Evolutionary conservation across 2,888 invertebrate genomes (phyloP).

Genomic region (Pristionchus japonicus): DNA sequence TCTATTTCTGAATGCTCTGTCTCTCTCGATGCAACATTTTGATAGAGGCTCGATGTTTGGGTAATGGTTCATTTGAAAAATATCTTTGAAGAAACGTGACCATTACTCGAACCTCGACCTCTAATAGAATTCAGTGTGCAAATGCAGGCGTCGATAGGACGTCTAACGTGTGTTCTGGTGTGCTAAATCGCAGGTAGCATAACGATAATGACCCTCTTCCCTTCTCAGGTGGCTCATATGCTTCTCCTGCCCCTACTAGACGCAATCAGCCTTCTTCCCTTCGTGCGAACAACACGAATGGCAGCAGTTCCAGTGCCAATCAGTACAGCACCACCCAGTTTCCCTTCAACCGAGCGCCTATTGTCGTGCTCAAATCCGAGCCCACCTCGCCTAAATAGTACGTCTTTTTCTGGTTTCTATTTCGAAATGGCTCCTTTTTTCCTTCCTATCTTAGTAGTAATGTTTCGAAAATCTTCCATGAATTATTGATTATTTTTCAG

Average conservation of each 20-base stretch:
- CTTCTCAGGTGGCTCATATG: constrained; percentile 34
- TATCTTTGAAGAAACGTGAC: not conserved
- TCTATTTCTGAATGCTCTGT: not conserved
- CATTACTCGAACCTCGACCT: not conserved
- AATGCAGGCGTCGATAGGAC: not conserved
- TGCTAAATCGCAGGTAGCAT: not conserved
- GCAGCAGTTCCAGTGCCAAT: not conserved
- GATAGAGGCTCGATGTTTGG: not conserved
- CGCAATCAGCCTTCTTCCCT: not conserved
- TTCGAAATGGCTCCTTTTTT: not conserved
- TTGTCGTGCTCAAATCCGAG: constrained; percentile 44
- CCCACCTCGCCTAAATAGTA: constrained; percentile 50
- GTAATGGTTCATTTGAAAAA: not conserved
- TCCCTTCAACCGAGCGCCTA: constrained; percentile 45
- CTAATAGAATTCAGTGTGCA: not conserved
- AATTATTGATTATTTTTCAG: not conserved
- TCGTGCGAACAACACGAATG: not conserved
- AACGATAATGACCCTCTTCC: not conserved
- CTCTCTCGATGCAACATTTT: not conserved
- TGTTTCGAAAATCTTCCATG: not conserved
- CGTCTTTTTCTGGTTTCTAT: not conserved
- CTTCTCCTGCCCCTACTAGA: constrained; percentile 29
- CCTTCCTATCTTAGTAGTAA: not conserved
- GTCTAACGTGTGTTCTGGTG: constrained; percentile 13
- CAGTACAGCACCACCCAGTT: constrained; percentile 21